Conservation (phyloP, 2,113 vertebrate species). For the Ursus arctos region DNA sequence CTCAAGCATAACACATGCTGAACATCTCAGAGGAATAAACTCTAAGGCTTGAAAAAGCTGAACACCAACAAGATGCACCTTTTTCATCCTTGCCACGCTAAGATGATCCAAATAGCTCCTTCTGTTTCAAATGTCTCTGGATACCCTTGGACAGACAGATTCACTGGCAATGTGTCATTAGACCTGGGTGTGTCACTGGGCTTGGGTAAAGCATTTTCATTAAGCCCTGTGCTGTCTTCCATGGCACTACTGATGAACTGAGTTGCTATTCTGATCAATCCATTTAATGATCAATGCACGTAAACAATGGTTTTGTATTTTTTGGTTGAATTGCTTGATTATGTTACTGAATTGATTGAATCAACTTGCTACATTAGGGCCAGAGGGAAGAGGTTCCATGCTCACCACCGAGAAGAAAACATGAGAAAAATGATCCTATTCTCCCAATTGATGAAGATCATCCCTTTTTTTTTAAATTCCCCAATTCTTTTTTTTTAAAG, state of each 20-base stretch:
- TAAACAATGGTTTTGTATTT: constrained; percentile 16
- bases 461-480: not conserved
- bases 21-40: constrained; percentile 39
- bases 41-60: not conserved
- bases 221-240: not conserved
- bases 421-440: not conserved
- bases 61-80: not conserved
- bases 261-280: not conserved
- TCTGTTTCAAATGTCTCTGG: not conserved
- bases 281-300: constrained; percentile 2
- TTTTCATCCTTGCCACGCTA: constrained; percentile 49
- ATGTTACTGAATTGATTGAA: not conserved
- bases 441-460: not conserved
- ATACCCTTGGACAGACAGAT: not conserved
- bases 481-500: not conserved
- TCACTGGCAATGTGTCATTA: not conserved
- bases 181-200: not conserved
- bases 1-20: not conserved
- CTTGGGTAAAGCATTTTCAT: constrained; percentile 5
- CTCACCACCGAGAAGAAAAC: constrained; percentile 6
- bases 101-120: not conserved
- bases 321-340: not conserved
- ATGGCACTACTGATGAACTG: not conserved
- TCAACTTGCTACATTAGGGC: not conserved
- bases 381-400: not conserved